Evolutionary conservation across 2,888 invertebrate species (phyloP), one percentile per base, ranked within the genome.

Genomic region (Oxyscelio sp.): DNA sequence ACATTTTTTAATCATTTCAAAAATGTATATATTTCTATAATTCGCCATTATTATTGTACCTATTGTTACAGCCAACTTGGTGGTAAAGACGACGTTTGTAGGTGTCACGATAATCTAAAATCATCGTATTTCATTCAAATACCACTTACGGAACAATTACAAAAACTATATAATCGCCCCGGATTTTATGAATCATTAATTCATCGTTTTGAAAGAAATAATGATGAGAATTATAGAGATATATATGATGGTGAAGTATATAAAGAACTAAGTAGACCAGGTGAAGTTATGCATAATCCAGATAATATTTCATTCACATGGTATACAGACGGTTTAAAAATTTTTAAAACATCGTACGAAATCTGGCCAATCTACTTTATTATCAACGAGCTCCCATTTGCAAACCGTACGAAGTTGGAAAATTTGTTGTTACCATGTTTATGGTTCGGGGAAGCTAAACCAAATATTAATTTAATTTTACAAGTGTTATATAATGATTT

Each of bases 401-500:
- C 58, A 13, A 48, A 71, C 34, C 45, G 58, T 22, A 15, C n/a
- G 1, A 45, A n/a, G 38, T 6, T 71, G 1, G 70, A 58, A 71
- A 71, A 71, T 48, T 0, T 71, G 2, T 5, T 71, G n/a, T 22
- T 71, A 45, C 43, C 21, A 8, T 19, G 9, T 1, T 4, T 70
- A 45, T 70, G 70, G 70, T 70, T 70, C 56, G 70, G 70, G 8
- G 21, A 43, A 0, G 6, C 17, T n/a, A 70, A 70, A 45, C 56
- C 70, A n/a, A 54, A 70, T 21, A 19, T 45, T 1, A 24, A 70
- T n/a, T 9, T 70, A 21, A 11, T 70, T 2, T 56, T 75, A 50
- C 1, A n/a, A 11, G 40, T 21, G 2, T 21, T 58, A 8, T 58
- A 58, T 13, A 1, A 19, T 1, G 70, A 70, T 70, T 56, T 70